A percentile compares a stretch with the other conserved stretches of the same genome.
Evolutionary conservation across 2,888 invertebrate genomes (phyloP).

Genomic region (Drosophila imparisetae): DNA sequence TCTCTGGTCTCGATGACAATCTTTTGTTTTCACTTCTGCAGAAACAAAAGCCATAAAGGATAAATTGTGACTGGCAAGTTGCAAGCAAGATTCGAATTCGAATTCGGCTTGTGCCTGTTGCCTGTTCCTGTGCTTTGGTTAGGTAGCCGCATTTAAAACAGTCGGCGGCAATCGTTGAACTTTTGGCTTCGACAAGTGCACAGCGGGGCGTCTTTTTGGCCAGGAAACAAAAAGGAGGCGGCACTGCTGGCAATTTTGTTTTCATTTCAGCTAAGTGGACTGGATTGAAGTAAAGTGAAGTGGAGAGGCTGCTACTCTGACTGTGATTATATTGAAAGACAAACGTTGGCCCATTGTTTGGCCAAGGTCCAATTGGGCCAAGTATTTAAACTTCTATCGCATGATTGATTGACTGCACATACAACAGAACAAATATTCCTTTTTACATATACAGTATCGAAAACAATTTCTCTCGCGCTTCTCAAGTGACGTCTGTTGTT

Average conservation of each 20-base stretch:
- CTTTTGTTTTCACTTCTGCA: slow-evolving; percentile 84
- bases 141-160: slow-evolving; percentile 73
- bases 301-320: background rate
- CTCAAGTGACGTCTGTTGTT: slow-evolving; percentile 35
- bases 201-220: slow-evolving; percentile 73
- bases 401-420: slow-evolving; percentile 64
- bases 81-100: slow-evolving; percentile 7
- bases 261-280: slow-evolving; percentile 72
- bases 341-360: slow-evolving; percentile 55
- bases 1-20: slow-evolving; percentile 74
- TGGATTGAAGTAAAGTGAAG: slow-evolving; percentile 21
- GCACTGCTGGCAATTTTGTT: slow-evolving; percentile 71
- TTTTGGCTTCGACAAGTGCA: slow-evolving; percentile 82
- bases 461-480: slow-evolving; percentile 66
- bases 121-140: slow-evolving; percentile 40
- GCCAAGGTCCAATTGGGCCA: slow-evolving; percentile 66
- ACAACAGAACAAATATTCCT: slow-evolving; percentile 54
- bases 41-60: slow-evolving; percentile 79
- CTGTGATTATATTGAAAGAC: slow-evolving; percentile 56
- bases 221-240: slow-evolving; percentile 51
- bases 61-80: slow-evolving; percentile 68
- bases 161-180: slow-evolving; percentile 72
- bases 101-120: slow-evolving; percentile 29
- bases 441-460: slow-evolving; percentile 25
- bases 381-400: slow-evolving; percentile 57